Conservation (phyloP, 2,797 vertebrate genomes). For the Helicolenus hilgendorfi region DNA sequence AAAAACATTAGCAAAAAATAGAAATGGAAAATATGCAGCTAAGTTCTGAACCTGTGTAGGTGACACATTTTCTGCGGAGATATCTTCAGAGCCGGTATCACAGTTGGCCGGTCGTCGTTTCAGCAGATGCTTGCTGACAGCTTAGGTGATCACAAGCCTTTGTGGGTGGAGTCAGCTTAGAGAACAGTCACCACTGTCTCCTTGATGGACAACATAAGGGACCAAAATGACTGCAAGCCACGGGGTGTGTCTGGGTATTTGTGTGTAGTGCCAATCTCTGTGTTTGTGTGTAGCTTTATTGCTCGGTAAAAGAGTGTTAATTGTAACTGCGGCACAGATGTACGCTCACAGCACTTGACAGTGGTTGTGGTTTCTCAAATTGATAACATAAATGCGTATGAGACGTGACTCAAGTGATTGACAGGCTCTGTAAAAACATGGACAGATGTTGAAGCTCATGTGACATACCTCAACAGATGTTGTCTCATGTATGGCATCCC, state of each 20-base stretch:
- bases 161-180: conserved; percentile 87
- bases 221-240: conserved; percentile 88
- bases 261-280: conserved; percentile 75
- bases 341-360: conserved; percentile 68
- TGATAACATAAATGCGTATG: conserved; percentile 66
- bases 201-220: conserved; percentile 89
- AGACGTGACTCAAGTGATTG: conserved; percentile 80
- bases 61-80: conserved; percentile 75
- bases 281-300: conserved; percentile 41
- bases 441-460: conserved; percentile 88
- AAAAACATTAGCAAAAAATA: conserved; percentile 57
- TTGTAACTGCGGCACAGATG: conserved; percentile 72
- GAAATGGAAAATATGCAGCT: conserved; percentile 50
- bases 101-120: conserved; percentile 85
- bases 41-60: conserved; percentile 72
- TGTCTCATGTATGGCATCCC: conserved; percentile 84
- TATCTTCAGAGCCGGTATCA: conserved; percentile 75
- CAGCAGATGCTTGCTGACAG: conserved; percentile 90
- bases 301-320: conserved; percentile 54
- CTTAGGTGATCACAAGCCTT: conserved; percentile 85
- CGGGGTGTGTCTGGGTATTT: conserved; percentile 77
- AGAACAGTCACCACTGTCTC: conserved; percentile 86
- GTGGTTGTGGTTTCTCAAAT: conserved; percentile 60
- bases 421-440: conserved; percentile 82
- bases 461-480: conserved; percentile 90